These are phyloP conservation scores for Struthidea cinerea DNA, from an alignment of 2,113 vertebrate species.

Conservation along the genomic window DNA sequence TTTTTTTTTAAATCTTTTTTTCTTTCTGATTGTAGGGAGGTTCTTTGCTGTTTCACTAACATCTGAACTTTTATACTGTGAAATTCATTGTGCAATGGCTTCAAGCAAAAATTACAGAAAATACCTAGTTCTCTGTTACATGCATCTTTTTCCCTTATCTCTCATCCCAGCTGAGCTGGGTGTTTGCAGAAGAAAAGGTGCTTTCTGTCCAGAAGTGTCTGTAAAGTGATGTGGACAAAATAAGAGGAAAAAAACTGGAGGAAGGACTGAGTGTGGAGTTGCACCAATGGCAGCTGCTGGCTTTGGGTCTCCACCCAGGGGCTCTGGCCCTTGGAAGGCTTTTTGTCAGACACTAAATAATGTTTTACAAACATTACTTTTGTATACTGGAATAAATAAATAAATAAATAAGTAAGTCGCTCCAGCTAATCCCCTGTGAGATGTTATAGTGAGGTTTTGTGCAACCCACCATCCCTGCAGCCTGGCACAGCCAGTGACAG, in stretches of 20 bases:
- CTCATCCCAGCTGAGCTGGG: background rate
- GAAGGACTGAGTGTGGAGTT: background rate
- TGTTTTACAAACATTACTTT: too few relatives aligned
- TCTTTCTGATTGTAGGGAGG: background rate
- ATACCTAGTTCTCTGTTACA: background rate
- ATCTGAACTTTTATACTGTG: background rate
- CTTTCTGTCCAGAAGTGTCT: background rate
- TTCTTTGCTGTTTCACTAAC: background rate
- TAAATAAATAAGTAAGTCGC: background rate
- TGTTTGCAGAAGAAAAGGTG: background rate
- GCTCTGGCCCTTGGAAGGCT: background rate
- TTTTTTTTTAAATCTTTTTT: background rate
- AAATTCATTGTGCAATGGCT: background rate
- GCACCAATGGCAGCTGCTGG: background rate
- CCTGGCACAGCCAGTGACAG: background rate
- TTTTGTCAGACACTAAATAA: background rate
- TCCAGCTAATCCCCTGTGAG: background rate
- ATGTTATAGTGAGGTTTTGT: background rate
- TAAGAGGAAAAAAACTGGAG: background rate
- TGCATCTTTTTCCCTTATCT: background rate
- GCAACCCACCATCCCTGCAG: background rate
- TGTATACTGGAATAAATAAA: background rate
- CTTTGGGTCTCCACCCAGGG: background rate
- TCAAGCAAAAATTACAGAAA: background rate
- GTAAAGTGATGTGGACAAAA: background rate